A percentile compares a stretch with the other conserved stretches of the same genome.
Conservation (phyloP, 2,888 invertebrate species). For the Machimus rusticus region DNA sequence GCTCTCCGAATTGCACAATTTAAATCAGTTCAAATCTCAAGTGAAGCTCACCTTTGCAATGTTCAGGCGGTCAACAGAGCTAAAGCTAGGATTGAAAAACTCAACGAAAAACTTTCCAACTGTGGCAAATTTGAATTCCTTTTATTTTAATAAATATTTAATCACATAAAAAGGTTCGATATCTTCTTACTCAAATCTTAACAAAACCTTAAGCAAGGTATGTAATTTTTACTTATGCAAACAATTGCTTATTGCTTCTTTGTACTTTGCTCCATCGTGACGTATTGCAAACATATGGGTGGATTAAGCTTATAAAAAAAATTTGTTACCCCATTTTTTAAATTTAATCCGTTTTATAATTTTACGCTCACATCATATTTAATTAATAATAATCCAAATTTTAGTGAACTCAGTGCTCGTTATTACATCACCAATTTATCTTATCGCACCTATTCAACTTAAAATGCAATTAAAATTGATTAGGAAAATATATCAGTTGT, state of each 20-base stretch:
- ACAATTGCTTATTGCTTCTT: too few relatives aligned
- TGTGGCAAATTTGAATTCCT: not conserved
- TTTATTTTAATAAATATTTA: not conserved
- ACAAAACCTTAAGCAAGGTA: not conserved
- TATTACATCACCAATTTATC: not conserved
- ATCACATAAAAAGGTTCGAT: not conserved
- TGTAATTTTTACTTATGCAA: too few relatives aligned
- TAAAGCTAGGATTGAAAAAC: not conserved
- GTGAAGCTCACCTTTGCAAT: not conserved
- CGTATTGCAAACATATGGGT: not conserved
- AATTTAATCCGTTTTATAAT: not conserved
- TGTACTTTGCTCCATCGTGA: not conserved
- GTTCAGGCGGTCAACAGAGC: not conserved
- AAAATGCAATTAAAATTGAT: not conserved
- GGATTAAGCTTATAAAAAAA: too few relatives aligned
- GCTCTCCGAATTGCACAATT: not conserved
- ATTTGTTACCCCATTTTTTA: not conserved
- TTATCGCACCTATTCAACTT: not conserved
- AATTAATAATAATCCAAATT: not conserved
- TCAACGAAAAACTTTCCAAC: not conserved
- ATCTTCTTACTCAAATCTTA: not conserved
- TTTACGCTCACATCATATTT: not conserved
- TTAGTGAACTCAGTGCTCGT: not conserved
- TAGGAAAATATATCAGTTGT: not conserved
- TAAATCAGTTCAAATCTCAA: slow-evolving; percentile 5